Evolutionary conservation across 2,113 vertebrate genomes (phyloP), one percentile per base, ranked within the genome.

Genomic region (Rousettus leschenaultii): DNA sequence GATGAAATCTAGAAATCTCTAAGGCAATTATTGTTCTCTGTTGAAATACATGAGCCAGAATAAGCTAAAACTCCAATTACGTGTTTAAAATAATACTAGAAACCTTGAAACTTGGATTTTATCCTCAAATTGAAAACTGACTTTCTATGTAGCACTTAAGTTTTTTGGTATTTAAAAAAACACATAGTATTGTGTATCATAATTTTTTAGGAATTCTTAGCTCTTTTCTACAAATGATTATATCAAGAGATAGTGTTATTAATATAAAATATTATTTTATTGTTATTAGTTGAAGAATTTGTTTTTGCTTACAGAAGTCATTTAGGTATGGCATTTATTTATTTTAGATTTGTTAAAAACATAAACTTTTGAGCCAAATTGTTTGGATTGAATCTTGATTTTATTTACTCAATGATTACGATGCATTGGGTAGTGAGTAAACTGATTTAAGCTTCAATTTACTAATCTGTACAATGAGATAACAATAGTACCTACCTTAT

Each of bases 1-100:
- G 74, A 90, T 87, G 79, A 97, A 95, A 90, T 90, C 22, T 84
- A 83, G n/a, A 97, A 65, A 79, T 65, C 63, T 95, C 73, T 95
- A 61, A 91, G 43, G 45, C 12, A 70, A 18, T 78, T 95, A 19
- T 26, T 88, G 26, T n/a, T 88, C 11, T 94, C n/a, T 65, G 35
- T 93, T 92, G 86, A 87, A 66, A 93, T 57, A 75, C 43, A 53
- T 61, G 48, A 91, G 14, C 38, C 16, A 70, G n/a, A 94, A 66
- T 65, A 93, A 91, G 18, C 24, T 51, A 45, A 93, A 84, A 7
- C 38, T 30, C 14, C 3, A 15, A 55, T 35, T 75, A 66, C 68
- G 15, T 38, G 28, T 80, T 91, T 73, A 86, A 96, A 83, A 83
- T 53, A 95, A 91, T 40, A 66, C 16, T 92, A 75, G 30, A 55